Evolutionary conservation across 35 echinoderm and acorn worm genomes (phyloP), one percentile per base, ranked within the genome.

Genomic region (Lytechinus pictus): DNA sequence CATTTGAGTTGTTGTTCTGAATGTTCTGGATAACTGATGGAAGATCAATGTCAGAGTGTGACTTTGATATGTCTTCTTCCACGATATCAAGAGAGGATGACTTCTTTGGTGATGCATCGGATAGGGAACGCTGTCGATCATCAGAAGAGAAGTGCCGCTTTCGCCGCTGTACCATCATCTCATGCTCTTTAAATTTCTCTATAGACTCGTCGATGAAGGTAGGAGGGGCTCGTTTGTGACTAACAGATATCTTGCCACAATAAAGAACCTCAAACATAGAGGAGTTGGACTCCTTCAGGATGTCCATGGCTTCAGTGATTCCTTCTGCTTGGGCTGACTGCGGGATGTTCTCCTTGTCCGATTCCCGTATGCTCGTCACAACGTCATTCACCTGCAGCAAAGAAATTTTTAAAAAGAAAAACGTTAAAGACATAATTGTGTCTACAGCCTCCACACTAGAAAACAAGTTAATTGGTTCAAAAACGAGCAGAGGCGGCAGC

Each of bases 231-330:
- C 97, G 97, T 89, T 98, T 99, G 94, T 98, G 98, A 29, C 96
- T 96, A 55, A 97, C 97, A 10, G 92, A 95, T 14, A 99, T 95
- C 55, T 96, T 95, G 6, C 98, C 98, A 56, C 97, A 98, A 58
- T 99, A 99, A 54, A 99, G 28, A 6, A 99, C 98, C 54, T 99
- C 98, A 91, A 96, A 99, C 94, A 97, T 99, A 28, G 96, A 98
- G 87, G 96, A 91, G 89, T 96, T 98, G 87, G 97, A 96, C 29
- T 97, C 96, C n/a, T 93, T 96, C n/a, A 98, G 61, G 54, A 95
- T 95, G 27, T 98, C 96, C 24, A 98, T 94, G 29, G 95, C 96
- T 54, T 91, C 95, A 27, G 92, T 57, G 29, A 92, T 86, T 54
- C 96, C 97, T 33, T 88, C 86, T 52, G 92, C 44, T 28, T 94